phyloP scores from a whole-genome alignment of 2,888 invertebrate species.

The Machimus rusticus region DNA sequence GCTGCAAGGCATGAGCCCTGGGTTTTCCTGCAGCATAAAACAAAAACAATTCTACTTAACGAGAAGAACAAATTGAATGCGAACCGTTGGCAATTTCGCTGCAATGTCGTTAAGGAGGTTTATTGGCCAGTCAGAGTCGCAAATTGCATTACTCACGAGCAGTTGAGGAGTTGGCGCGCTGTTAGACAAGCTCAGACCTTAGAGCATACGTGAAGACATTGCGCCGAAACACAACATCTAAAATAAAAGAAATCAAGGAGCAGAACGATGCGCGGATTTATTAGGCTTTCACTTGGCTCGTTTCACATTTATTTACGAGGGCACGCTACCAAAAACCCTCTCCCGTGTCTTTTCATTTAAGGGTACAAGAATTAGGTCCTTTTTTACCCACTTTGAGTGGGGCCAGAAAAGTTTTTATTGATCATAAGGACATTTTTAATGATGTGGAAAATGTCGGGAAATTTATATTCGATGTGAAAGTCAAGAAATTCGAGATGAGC shows the following conservation, averaged over 20 bases:
- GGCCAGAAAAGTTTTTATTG: neutral
- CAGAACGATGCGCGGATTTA: neutral
- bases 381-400: neutral
- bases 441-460: slow-evolving; percentile 10
- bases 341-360: neutral
- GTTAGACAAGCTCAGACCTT: neutral
- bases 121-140: neutral
- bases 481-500: neutral
- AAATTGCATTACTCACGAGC: neutral
- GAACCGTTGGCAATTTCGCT: neutral
- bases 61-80: slow-evolving; percentile 15
- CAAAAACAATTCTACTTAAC: neutral
- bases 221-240: neutral
- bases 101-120: neutral
- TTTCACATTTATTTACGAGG: neutral
- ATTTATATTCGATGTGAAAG: slow-evolving; percentile 13
- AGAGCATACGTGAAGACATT: neutral
- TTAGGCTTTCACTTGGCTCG: neutral
- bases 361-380: neutral
- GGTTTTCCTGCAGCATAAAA: neutral
- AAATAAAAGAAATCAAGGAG: neutral
- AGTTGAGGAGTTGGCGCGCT: neutral
- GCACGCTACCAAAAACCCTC: neutral
- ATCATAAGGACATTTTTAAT: slow-evolving; percentile 4
- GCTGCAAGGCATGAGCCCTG: neutral